Conservation (phyloP, 2,113 vertebrate species). For the Brienomyrus longianalis region DNA sequence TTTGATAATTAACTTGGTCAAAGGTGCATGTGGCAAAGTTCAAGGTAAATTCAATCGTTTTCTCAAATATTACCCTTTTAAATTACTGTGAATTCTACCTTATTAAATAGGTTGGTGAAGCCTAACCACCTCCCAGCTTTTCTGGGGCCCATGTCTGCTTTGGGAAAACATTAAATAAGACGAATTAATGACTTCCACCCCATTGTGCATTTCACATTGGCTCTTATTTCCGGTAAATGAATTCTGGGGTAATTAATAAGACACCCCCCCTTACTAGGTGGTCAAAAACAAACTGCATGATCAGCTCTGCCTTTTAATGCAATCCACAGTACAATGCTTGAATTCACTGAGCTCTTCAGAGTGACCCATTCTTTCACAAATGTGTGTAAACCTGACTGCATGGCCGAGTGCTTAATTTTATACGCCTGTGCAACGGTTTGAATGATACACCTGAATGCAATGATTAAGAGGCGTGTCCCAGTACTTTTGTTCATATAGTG, state of each 20-base stretch:
- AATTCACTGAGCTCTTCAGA: not conserved
- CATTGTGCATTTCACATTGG: not conserved
- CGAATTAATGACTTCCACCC: not conserved
- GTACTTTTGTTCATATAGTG: not conserved
- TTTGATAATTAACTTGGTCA: not conserved
- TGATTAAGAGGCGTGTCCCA: too few species aligned
- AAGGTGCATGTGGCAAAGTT: not conserved
- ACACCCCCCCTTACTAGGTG: not conserved
- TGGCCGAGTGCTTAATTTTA: too few species aligned
- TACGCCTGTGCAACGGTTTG: too few species aligned
- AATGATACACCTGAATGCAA: too few species aligned
- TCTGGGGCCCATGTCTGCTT: not conserved
- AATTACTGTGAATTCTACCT: not conserved
- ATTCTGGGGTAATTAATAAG: not conserved
- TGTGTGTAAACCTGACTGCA: not conserved
- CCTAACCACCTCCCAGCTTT: not conserved
- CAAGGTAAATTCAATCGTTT: slow-evolving; percentile 48
- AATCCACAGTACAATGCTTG: not conserved
- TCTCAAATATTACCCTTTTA: not conserved
- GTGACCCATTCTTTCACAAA: not conserved
- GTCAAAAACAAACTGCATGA: not conserved
- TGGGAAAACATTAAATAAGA: not conserved
- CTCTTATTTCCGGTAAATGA: not conserved
- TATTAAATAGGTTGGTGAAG: not conserved
- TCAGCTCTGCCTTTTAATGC: not conserved